Evolutionary conservation across 2,113 vertebrate species (phyloP), one percentile per base, ranked within the genome.

Genomic region (Pavo muticus): DNA sequence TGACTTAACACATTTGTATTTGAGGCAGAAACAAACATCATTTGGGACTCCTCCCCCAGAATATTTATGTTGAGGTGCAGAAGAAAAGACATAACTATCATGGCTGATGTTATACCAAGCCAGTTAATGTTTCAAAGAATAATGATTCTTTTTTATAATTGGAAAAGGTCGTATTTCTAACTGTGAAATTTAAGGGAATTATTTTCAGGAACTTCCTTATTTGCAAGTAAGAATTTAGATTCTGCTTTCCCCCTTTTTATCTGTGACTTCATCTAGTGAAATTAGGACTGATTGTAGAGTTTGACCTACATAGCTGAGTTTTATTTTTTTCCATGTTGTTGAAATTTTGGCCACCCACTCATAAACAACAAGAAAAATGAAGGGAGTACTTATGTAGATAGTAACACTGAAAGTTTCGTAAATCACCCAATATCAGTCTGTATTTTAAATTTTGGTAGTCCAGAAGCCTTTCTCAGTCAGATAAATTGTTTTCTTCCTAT

Each of bases 201-300:
- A 32, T 87, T 81, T 87, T 90, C 52, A 84, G 61, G 44, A 87
- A 72, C 57, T 89, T 93, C 23, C 48, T 91, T 94, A 95, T 78
- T 80, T 92, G n/a, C 6, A 82, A 61, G 30, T 44, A 88, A 44
- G 84, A 69, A 72, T 75, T 90, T 84, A 88, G 47, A 37, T 79
- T 75, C 39, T 81, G 17, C 23, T 74, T 77, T 76, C 6, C 2
- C 6, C 37, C 67, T 67, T 61, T 61, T 4, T 35, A 52, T 47
- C 23, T 77, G 21, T 60, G 42, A 57, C 91, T 91, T 87, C 47
- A 75, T 68, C 24, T 84, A 75, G 37, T 78, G 52, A 93, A 82
- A 87, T 84, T 71, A 87, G 61, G 32, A 84, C 91, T 69, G 32
- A 78, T 37, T 57, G 39, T 68, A 65, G 47, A 54, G 23, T 65